Evolutionary conservation across 1,140 invertebrate species (phyloP), one percentile per base, ranked within the genome.

Genomic region (Zaprionus ghesquierei): DNA sequence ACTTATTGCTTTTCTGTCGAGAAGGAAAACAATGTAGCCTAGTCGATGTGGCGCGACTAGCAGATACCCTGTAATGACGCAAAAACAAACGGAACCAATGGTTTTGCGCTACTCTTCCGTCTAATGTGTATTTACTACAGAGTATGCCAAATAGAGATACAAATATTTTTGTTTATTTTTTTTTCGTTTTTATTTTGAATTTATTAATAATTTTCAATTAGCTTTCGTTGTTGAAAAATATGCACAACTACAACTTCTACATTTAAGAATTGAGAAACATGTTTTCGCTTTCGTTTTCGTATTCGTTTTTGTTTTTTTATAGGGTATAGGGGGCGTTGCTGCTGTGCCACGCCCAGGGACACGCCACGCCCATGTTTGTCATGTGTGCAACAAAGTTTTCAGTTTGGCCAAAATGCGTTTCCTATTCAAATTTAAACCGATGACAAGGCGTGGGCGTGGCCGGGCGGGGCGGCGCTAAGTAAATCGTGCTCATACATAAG

Each of bases 341-440:
- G 41, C 41, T 46, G 41, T 46, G 31, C 65, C 71, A 69, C 71
- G 65, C 65, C 66, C 65, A 61, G 25, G 23, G 65, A 29, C 71
- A 58, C 65, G 65, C 71, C 71, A 41, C 35, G 35, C 35, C 35
- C 35, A 41, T 29, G 58, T 23, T 86, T 87, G 81, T 87, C 81
- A 74, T 86, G 53, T 86, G 68, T 76, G 84, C 82, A 86, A 86
- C 81, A 86, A 87, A 74, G 65, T 78, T 53, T 49, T 61, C 54
- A 56, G 77, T 51, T 68, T 87, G 71, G 82, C 81, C 81, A 86
- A 86, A 86, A 68, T 53, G 61, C 27, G 41, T 70, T 51, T 56
- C 12, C 18, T 46, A 79, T 84, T 79, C 79, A 86, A 86, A 86
- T 86, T 86, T 86, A 86, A 86, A 86, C 81, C 71, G 81, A 86